A percentile compares a stretch with the other conserved stretches of the same genome.
Conservation (phyloP, 2,888 invertebrate genomes). For the Callinectes sapidus region DNA sequence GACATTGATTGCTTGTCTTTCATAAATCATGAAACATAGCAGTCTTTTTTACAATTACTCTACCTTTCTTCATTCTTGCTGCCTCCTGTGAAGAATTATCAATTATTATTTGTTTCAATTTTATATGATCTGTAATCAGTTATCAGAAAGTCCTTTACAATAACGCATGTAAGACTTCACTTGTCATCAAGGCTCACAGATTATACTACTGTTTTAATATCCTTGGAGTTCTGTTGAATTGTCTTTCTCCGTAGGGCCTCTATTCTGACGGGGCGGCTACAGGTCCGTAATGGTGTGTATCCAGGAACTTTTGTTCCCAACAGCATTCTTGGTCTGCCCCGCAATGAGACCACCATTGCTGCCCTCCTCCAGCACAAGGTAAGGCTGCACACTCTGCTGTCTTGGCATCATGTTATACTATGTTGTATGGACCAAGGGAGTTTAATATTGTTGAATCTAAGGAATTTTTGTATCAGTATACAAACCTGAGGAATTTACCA, state of each 20-base stretch:
- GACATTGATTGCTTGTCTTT: not conserved
- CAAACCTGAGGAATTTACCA: too few relatives aligned
- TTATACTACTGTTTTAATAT: too few relatives aligned
- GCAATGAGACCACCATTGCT: slow-evolving; percentile 73
- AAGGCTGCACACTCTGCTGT: not conserved
- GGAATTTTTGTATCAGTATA: not conserved
- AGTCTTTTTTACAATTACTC: not conserved
- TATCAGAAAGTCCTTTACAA: not conserved
- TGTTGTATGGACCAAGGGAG: not conserved
- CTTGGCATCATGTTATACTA: not conserved
- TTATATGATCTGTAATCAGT: not conserved
- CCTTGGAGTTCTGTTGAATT: not conserved
- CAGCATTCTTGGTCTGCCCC: slow-evolving; percentile 73
- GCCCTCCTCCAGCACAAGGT: slow-evolving; percentile 72
- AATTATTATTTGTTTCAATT: not conserved
- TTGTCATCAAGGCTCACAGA: too few relatives aligned
- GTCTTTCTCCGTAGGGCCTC: slow-evolving; percentile 73
- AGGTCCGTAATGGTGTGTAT: slow-evolving; percentile 73
- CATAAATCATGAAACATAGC: too few relatives aligned
- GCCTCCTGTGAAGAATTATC: not conserved
- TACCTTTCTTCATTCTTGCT: not conserved
- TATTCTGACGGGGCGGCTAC: slow-evolving; percentile 74
- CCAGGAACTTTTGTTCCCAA: slow-evolving; percentile 73
- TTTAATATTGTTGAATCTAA: not conserved
- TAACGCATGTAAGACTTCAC: not conserved